Percentiles rank a stretch among this genome's conserved stretches.
Conservation (phyloP, 2,797 vertebrate genomes). For the Staurois parvus region DNA sequence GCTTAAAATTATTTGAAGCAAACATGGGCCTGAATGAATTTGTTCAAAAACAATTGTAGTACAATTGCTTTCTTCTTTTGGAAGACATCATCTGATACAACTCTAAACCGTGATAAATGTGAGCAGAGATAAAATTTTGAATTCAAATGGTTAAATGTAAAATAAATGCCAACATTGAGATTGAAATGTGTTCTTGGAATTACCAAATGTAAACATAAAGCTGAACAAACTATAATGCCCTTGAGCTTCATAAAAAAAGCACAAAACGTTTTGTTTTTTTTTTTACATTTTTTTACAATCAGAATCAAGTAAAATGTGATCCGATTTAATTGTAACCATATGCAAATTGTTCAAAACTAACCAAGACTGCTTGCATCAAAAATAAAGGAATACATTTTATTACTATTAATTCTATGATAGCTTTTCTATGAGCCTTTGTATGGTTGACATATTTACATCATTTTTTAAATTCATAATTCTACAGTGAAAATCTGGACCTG, state of each 20-base stretch:
- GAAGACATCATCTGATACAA: too few relatives aligned
- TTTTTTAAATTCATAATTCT: background rate
- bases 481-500: background rate
- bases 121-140: too few relatives aligned
- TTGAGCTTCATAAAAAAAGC: background rate
- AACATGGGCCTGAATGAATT: too few relatives aligned
- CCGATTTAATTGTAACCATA: background rate
- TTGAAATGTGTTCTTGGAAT: background rate
- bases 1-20: too few relatives aligned
- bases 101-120: too few relatives aligned
- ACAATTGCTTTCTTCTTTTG: too few relatives aligned
- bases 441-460: background rate
- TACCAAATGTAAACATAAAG: background rate
- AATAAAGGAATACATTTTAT: background rate
- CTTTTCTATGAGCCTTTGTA: background rate
- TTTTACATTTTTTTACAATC: too few relatives aligned
- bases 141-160: background rate
- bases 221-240: background rate
- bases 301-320: background rate
- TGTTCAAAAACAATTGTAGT: too few relatives aligned
- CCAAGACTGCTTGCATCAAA: too few relatives aligned
- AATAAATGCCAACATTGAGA: background rate
- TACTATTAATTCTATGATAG: background rate
- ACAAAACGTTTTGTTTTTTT: too few relatives aligned
- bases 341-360: too few relatives aligned